Conservation (phyloP, 1,140 invertebrate species). For the Paramacrobiotus metropolitanus region DNA sequence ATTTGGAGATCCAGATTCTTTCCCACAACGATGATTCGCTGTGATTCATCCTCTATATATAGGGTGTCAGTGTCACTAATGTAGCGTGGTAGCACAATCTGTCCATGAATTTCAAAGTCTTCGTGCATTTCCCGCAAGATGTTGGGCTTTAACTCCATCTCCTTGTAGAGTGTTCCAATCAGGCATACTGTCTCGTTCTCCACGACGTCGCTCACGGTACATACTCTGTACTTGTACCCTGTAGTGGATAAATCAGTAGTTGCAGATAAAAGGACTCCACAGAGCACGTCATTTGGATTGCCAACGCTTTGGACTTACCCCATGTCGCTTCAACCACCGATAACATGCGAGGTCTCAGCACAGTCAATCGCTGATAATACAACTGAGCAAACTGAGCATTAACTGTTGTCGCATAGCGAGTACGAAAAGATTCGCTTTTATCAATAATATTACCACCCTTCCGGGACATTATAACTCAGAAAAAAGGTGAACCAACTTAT, state of each 20-base stretch:
- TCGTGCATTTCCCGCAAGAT: constrained; percentile 72
- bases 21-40: constrained; percentile 51
- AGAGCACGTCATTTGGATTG: too few species aligned
- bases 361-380: constrained; percentile 46
- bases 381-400: constrained; percentile 57
- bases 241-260: too few species aligned
- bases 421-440: too few species aligned
- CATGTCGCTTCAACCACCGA: constrained; percentile 22
- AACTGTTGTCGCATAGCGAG: too few species aligned
- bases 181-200: constrained; percentile 45
- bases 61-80: constrained; percentile 46
- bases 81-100: constrained; percentile 34
- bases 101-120: constrained; percentile 51
- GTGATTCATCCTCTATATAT: constrained; percentile 71
- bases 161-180: constrained; percentile 72
- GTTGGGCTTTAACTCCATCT: constrained; percentile 70
- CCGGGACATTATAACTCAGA: too few species aligned
- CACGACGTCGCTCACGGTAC: constrained; percentile 40
- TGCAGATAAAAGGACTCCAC: too few species aligned
- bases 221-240: too few species aligned
- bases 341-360: constrained; percentile 29
- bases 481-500: too few species aligned
- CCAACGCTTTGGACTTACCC: too few species aligned
- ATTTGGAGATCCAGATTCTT: constrained; percentile 29
- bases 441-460: too few species aligned